Evolutionary conservation across 2,113 vertebrate species (phyloP), one percentile per base, ranked within the genome.

Genomic region (Piaya cayana): DNA sequence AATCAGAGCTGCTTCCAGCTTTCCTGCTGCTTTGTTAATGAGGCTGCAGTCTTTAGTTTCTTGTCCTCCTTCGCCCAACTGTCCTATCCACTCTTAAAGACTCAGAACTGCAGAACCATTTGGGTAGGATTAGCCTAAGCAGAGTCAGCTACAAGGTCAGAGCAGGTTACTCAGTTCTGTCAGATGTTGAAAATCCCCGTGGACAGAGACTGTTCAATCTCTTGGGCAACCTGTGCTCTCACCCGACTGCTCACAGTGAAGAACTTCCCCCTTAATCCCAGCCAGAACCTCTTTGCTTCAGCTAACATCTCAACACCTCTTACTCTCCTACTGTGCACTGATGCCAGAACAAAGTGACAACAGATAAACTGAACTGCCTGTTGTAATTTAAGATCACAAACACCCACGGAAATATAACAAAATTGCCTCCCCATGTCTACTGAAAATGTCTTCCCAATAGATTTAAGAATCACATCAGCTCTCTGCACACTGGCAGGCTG

Each of bases 231-330:
- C n/a, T 47, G 12, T 30, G 43, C 52, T 42, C 43, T 22, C 53
- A 36, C 29, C 6, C 2, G 12, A 20, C 15, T 6, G 6, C 4
- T 39, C 45, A 50, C 0, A 0, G 8, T 12, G 36, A 47, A 76
- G 52, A 90, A 15, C 4, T n/a, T 42, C n/a, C 23, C 49, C 62
- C 68, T 29, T 4, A 67, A 43, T 72, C 11, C 9, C 63, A n/a
- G 26, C 0, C 74, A 52, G 27, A 82, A 59, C 15, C 21, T 62
- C 30, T 53, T 11, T 62, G n/a, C 63, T 77, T 34, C 42, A 23
- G 0, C 1, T n/a, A 37, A 20, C 12, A 60, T 5, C 53, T 37
- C 34, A 2, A 45, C 2, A 4, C 2, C n/a, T 56, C 34, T 45
- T 42, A n/a, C 65, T 36, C 34, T 59, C 17, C 36, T 26, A 47